Percentiles rank a stretch among this genome's conserved stretches.
These are phyloP conservation scores for Pentalonia nigronervosa DNA, from an alignment of 1,140 invertebrate species.

Conservation along the genomic window DNA sequence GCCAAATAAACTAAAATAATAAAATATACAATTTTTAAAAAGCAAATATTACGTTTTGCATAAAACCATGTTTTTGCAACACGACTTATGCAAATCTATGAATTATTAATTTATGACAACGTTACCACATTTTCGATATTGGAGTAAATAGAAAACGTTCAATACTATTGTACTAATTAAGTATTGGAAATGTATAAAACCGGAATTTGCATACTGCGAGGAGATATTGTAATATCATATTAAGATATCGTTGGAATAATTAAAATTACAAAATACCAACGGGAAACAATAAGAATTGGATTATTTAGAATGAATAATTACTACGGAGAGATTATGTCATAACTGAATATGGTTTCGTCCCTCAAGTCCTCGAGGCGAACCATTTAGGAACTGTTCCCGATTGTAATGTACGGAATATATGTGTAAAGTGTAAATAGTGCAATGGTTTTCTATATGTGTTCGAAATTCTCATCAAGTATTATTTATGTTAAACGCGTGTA, in stretches of 20 bases:
- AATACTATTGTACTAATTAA: not conserved
- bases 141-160: not conserved
- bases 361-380: not conserved
- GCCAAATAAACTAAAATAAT: not conserved
- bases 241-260: not conserved
- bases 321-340: not conserved
- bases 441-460: not conserved
- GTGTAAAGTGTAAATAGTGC: not conserved
- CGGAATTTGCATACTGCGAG: not conserved
- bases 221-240: no score
- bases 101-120: not conserved
- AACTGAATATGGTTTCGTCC: not conserved
- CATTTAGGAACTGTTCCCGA: not conserved
- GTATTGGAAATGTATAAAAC: not conserved
- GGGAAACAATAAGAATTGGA: not conserved
- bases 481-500: not conserved
- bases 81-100: not conserved
- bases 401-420: not conserved
- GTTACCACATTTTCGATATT: no score
- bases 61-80: not conserved
- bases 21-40: not conserved
- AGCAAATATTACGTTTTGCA: not conserved
- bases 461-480: not conserved
- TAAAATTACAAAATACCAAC: not conserved
- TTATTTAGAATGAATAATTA: not conserved